Base-by-base conservation (phyloP, 1,140 invertebrate species). In the Eufriesea mexicana region DNA sequence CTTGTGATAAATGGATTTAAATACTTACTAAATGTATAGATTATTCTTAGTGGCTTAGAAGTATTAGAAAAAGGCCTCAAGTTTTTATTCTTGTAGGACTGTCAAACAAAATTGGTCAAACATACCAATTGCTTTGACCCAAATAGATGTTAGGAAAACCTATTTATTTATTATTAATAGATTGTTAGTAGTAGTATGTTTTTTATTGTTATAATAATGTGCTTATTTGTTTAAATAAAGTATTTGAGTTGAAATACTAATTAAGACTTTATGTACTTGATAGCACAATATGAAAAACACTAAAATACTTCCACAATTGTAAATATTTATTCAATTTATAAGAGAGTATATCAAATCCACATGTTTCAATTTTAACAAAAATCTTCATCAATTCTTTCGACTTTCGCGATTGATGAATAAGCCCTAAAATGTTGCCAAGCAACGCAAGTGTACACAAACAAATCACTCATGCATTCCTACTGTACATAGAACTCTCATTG, bases 361-460 rank as follows among this genome's bases (percentile, higher is more conserved):
- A 4, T 35, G 35, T 4, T 35, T 35, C 4, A 4, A 35, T 35
- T 1, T 35, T 35, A 35, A 35, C 35, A 4, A 35, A 35, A 35
- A 18, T 35, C 9, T 12, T 25, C 9, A 7, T 42, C n/a, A 68
- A 68, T 45, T 47, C 20, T n/a, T 4, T 7, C 14, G 18, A 10
- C 8, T 79, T 28, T 6, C n/a, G 14, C 2, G 10, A 23, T 7
- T 5, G 2, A 0, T 54, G 18, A 42, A 25, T 2, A 23, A 25
- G 2, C 7, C 25, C 2, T 2, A 28, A 54, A 61, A 5, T 45
- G 79, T 82, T 68, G 79, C 79, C 59, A 82, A 57, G 79, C 72
- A 23, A 82, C 79, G 42, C 0, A n/a, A 76, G 4, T 16, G 20
- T 82, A 76, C 7, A 82, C 79, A 82, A 59, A 82, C 79, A 82